phyloP scores from a whole-genome alignment of 2,797 vertebrate genomes.

The Syngnathus rostellatus region DNA sequence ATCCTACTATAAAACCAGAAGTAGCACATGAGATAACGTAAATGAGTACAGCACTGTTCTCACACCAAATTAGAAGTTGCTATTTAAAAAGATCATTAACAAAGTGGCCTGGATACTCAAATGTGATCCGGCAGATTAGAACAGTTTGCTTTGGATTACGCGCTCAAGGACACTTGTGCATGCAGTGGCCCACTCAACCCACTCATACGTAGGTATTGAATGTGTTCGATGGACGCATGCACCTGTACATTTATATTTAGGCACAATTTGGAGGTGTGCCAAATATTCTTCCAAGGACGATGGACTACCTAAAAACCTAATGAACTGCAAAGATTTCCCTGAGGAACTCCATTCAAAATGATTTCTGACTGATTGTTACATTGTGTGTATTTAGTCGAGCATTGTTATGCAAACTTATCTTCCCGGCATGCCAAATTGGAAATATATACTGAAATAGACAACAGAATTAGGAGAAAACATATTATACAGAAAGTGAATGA shows the following conservation, averaged over 20 bases:
- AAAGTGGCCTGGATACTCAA: slow-evolving; percentile 26
- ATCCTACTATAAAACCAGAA: not conserved
- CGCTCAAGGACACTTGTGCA: not conserved
- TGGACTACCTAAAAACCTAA: not conserved
- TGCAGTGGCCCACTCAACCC: not conserved
- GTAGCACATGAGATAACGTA: not conserved
- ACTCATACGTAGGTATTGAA: not conserved
- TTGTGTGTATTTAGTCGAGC: not conserved
- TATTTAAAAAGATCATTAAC: slow-evolving; percentile 42
- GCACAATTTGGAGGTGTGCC: not conserved
- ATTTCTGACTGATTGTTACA: not conserved
- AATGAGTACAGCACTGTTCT: not conserved
- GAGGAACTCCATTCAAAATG: not conserved
- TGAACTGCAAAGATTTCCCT: not conserved
- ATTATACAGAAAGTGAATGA: no score
- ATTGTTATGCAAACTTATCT: not conserved
- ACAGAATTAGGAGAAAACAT: no score
- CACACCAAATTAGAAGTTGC: slow-evolving; percentile 29
- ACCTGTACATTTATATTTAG: not conserved
- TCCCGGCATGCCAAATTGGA: no score
- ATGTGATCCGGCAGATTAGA: slow-evolving; percentile 42
- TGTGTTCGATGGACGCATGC: not conserved
- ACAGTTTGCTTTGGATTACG: slow-evolving; percentile 19
- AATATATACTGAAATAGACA: no score
- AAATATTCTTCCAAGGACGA: not conserved